These are phyloP conservation scores for Cyphotilapia sp. DNA, from an alignment of 2,113 vertebrate species.

Conservation along the genomic window DNA sequence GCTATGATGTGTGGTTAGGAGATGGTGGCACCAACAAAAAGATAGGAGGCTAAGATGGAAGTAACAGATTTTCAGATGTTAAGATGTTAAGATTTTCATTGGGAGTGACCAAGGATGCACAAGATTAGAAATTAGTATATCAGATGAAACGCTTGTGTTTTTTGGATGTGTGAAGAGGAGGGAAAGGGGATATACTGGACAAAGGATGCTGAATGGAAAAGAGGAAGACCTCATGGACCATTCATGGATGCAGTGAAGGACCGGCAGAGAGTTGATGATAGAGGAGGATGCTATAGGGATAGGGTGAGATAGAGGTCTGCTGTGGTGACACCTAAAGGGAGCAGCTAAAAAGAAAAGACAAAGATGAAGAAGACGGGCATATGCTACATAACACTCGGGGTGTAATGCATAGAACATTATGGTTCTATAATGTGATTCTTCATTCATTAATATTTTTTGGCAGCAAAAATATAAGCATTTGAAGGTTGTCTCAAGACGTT, in stretches of 20 bases:
- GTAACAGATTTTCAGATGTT: neutral
- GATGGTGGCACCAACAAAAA: neutral
- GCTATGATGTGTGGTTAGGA: neutral
- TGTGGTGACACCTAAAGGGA: neutral
- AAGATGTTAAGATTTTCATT: neutral
- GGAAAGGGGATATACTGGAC: neutral
- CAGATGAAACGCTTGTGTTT: rapidly evolving
- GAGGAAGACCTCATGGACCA: neutral
- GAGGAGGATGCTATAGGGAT: neutral
- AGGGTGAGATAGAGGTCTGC: neutral
- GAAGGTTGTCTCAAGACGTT: neutral
- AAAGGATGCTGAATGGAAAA: neutral
- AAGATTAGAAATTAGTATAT: neutral
- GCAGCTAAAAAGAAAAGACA: neutral
- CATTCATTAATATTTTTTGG: neutral
- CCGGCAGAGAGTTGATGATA: neutral
- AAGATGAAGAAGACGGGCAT: neutral
- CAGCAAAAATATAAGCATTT: neutral
- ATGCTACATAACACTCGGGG: rapidly evolving
- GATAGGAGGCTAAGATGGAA: neutral
- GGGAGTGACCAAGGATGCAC: neutral
- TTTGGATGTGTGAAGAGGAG: neutral
- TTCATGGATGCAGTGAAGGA: neutral
- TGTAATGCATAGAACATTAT: neutral
- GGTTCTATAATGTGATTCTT: neutral